Evolutionary conservation across 2,797 vertebrate genomes (phyloP).

Genomic region (Sylvia borin): DNA sequence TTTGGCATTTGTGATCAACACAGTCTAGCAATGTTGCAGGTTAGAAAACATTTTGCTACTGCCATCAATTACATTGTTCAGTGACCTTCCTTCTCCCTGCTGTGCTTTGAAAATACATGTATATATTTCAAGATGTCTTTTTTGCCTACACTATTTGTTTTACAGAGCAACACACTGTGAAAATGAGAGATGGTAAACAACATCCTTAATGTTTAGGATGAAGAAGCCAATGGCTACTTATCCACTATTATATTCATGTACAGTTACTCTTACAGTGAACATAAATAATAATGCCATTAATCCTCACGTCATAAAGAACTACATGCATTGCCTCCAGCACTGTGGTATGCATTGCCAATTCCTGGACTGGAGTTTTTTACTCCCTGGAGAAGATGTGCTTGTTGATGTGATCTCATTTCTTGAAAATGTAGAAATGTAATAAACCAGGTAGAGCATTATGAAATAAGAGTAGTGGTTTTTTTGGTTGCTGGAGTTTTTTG

Average conservation of each 20-base stretch:
- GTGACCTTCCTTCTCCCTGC: constrained; percentile 55
- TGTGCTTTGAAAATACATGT: constrained; percentile 50
- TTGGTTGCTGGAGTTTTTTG: neutral
- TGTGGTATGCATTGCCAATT: neutral
- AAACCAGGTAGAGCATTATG: neutral
- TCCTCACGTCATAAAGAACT: neutral
- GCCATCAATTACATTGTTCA: constrained; percentile 56
- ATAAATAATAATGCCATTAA: constrained; percentile 64
- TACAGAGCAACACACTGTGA: constrained; percentile 6
- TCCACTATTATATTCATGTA: constrained; percentile 41
- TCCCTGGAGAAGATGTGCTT: neutral
- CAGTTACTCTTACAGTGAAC: constrained; percentile 36
- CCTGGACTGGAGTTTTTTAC: neutral
- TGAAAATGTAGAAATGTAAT: neutral
- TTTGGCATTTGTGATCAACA: constrained; percentile 47
- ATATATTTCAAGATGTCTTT: constrained; percentile 62
- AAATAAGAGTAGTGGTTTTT: neutral
- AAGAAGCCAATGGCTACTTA: constrained; percentile 51
- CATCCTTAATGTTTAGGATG: constrained; percentile 49
- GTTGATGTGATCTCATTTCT: neutral
- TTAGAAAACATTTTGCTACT: constrained; percentile 46
- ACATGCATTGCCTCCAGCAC: neutral
- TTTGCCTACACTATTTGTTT: constrained; percentile 53
- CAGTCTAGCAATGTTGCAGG: neutral
- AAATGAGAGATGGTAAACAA: constrained; percentile 61